Base-by-base conservation (phyloP, 2,888 invertebrate species). In the Pseudococcus longispinus region DNA sequence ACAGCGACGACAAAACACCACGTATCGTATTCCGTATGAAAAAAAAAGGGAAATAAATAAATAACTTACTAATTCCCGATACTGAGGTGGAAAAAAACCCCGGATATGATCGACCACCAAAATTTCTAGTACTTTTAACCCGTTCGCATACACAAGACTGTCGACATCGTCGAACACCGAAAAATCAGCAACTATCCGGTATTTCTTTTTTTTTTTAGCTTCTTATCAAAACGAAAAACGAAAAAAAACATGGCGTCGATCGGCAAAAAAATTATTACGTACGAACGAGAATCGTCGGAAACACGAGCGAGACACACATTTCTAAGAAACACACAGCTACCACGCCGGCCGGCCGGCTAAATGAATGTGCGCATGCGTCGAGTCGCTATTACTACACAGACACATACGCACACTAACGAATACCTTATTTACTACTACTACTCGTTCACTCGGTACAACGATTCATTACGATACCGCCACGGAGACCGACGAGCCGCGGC, bases 311-410 rank as follows among this genome's bases (percentile, higher is more conserved):
- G 46, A 83, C 83, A 51, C 29, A 51, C 51, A 83, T 51, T 51
- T 51, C 83, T 83, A 11, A 55, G 83, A 80, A 83, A 37, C 29
- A 82, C 42, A 83, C 51, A 51, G 82, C 46, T 44, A 55, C n/a
- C 46, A 83, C n/a, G 55, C 83, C 83, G 55, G 55, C 83, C 46
- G 46, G 83, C 51, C 51, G 83, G 83, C 83, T 83, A 46, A 26
- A n/a, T 29, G 20, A 44, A 46, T n/a, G 32, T 46, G 46, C 46
- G 83, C 55, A 83, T 55, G 55, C 55, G 55, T 23, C 29, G 23
- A 18, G 11, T 11, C 23, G 23, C 8, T 0, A n/a, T 6, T 60
- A 60, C 23, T 29, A 23, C 51, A 46, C 51, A 51, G 11, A 83
- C 51, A 46, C 70, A 29, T 15, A 32, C 32, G 15, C 3, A 70